Conservation (phyloP, 2,113 vertebrate species). For the Cryptomyrus ogoouensis region DNA sequence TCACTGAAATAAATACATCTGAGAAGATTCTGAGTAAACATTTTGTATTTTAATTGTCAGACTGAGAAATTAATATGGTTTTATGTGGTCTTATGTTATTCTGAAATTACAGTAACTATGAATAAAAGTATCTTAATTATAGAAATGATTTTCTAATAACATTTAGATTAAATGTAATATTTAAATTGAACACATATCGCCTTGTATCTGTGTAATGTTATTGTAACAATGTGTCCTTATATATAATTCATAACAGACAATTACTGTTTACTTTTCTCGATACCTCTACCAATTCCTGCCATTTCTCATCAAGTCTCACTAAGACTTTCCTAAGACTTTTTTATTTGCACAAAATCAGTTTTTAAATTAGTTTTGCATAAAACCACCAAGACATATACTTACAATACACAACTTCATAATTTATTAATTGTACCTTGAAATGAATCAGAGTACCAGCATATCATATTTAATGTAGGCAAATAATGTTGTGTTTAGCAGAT, state of each 20-base stretch:
- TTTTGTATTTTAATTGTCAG: background rate
- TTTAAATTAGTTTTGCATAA: background rate
- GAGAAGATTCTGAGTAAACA: background rate
- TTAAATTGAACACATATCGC: background rate
- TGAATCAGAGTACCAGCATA: background rate
- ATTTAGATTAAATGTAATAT: background rate
- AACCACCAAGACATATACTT: background rate
- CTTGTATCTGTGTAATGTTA: background rate
- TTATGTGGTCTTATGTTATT: background rate
- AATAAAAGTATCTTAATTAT: background rate
- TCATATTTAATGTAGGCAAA: background rate
- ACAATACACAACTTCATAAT: background rate
- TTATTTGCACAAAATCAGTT: background rate
- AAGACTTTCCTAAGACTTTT: background rate
- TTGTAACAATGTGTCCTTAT: background rate
- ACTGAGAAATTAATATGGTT: background rate
- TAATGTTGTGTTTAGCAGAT: background rate
- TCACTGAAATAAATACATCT: background rate
- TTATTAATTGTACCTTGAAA: background rate
- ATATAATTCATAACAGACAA: background rate
- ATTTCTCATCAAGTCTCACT: background rate
- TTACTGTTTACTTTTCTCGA: constrained; percentile 8
- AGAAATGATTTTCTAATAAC: background rate
- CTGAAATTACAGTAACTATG: background rate
- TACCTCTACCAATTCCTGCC: background rate